Percentiles rank a stretch among this genome's conserved stretches.
These are phyloP conservation scores for Mastacembelus armatus DNA, from an alignment of 2,797 vertebrate species.

Conservation along the genomic window DNA sequence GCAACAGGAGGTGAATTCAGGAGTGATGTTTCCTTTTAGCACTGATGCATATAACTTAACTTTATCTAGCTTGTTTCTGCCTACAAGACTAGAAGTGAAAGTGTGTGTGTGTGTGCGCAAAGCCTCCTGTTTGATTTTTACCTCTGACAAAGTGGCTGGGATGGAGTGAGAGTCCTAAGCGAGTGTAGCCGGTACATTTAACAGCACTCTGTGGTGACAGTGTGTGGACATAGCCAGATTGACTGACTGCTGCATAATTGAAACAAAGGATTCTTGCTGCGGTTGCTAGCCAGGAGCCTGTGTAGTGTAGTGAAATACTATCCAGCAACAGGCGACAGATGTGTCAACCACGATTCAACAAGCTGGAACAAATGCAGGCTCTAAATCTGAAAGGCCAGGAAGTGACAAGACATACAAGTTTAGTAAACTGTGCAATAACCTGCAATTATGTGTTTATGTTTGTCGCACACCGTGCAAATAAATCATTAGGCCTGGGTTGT, in stretches of 20 bases:
- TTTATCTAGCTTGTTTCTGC: slow-evolving; percentile 4
- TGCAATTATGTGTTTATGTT: slow-evolving; percentile 50
- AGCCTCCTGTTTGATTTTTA: slow-evolving; percentile 15
- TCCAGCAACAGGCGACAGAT: slow-evolving; percentile 43
- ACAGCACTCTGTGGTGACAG: slow-evolving; percentile 62
- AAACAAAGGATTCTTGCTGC: slow-evolving; percentile 72
- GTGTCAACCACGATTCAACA: slow-evolving; percentile 43
- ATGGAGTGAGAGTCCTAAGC: slow-evolving; percentile 45
- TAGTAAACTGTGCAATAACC: slow-evolving; percentile 18
- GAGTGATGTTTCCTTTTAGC: slow-evolving; percentile 31
- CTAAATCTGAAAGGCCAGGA: slow-evolving; percentile 15
- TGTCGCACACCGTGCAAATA: slow-evolving; percentile 27
- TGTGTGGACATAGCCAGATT: slow-evolving; percentile 53
- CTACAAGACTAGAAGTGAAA: slow-evolving; percentile 21
- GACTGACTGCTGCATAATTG: slow-evolving; percentile 75
- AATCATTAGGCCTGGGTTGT: slow-evolving; percentile 5
- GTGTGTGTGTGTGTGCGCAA: not conserved
- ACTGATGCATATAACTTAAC: slow-evolving; percentile 28
- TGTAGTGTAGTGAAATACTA: slow-evolving; percentile 46
- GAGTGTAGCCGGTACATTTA: slow-evolving; percentile 55
- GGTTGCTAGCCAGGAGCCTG: slow-evolving; percentile 19
- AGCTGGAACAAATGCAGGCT: not conserved
- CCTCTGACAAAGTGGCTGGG: slow-evolving; percentile 56
- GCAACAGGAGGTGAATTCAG: slow-evolving; percentile 33
- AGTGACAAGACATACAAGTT: slow-evolving; percentile 1